phyloP scores from a whole-genome alignment of 2,888 invertebrate genomes.

The Metacarcinus magister region DNA sequence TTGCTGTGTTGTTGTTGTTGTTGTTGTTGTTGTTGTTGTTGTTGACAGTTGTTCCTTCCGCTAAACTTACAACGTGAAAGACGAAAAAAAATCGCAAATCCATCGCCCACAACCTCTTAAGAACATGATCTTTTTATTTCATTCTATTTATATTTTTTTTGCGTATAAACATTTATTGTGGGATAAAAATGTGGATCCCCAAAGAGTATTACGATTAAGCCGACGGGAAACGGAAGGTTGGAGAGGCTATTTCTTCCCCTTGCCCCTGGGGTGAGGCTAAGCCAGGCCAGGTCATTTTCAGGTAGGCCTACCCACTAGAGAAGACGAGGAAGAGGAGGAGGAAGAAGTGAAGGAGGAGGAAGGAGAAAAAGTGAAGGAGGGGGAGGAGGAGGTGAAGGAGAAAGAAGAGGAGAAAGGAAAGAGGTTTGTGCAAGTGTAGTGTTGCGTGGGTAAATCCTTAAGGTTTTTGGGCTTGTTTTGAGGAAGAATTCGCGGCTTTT shows the following conservation, averaged over 20 bases:
- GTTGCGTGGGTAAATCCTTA: neutral
- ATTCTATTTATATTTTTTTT: neutral
- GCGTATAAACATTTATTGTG: neutral
- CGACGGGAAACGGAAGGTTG: conserved; percentile 11
- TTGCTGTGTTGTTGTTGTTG: neutral
- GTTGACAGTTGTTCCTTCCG: neutral
- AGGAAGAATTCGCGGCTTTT: conserved; percentile 3
- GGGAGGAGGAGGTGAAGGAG: too few relatives aligned
- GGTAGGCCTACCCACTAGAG: conserved; percentile 21
- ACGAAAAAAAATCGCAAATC: neutral
- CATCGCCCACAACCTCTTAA: neutral
- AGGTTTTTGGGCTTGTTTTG: neutral
- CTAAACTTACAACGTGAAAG: neutral
- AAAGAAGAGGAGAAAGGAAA: too few relatives aligned
- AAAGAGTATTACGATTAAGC: conserved; percentile 45
- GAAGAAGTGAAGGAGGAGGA: neutral
- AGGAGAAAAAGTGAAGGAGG: neutral
- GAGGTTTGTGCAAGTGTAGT: neutral
- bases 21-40: neutral
- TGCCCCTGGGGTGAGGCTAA: conserved; percentile 41
- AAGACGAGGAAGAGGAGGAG: neutral
- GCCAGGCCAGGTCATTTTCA: conserved; percentile 21
- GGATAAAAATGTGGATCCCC: conserved; percentile 41
- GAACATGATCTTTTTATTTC: neutral
- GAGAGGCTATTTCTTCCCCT: conserved; percentile 19